These are phyloP conservation scores for Oscheius sp. DNA, from an alignment of 2,888 invertebrate species.

Conservation along the genomic window DNA sequence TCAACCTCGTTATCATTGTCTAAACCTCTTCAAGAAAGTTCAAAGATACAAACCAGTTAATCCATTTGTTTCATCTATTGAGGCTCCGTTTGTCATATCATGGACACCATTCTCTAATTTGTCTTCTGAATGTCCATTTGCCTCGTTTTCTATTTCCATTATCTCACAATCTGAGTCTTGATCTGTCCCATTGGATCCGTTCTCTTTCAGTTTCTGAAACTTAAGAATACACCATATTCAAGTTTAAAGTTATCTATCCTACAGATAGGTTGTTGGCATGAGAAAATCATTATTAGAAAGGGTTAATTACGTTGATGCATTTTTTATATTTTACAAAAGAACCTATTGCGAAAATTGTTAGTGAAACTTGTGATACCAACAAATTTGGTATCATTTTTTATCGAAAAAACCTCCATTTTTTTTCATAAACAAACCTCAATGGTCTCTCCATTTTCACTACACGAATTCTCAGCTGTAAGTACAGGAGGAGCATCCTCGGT, in stretches of 20 bases:
- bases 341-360: too few species aligned
- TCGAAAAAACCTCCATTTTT: too few species aligned
- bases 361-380: too few species aligned
- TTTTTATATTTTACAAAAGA: neutral
- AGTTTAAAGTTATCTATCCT: neutral
- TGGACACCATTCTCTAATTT: neutral
- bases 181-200: neutral
- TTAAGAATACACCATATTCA: too few species aligned
- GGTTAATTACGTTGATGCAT: neutral
- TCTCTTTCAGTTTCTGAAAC: slow-evolving; percentile 31
- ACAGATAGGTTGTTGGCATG: neutral
- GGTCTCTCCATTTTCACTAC: slow-evolving; percentile 1
- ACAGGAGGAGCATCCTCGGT: slow-evolving; percentile 23
- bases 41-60: neutral
- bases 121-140: neutral
- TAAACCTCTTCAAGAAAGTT: neutral
- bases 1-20: slow-evolving; percentile 34
- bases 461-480: slow-evolving; percentile 17
- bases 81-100: neutral
- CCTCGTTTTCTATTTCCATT: slow-evolving; percentile 28
- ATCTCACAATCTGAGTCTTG: slow-evolving; percentile 1
- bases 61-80: neutral
- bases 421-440: neutral
- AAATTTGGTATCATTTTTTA: too few species aligned
- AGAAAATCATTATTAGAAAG: neutral